Evolutionary conservation across 2,888 invertebrate genomes (phyloP).

Genomic region (Boloria selene): DNA sequence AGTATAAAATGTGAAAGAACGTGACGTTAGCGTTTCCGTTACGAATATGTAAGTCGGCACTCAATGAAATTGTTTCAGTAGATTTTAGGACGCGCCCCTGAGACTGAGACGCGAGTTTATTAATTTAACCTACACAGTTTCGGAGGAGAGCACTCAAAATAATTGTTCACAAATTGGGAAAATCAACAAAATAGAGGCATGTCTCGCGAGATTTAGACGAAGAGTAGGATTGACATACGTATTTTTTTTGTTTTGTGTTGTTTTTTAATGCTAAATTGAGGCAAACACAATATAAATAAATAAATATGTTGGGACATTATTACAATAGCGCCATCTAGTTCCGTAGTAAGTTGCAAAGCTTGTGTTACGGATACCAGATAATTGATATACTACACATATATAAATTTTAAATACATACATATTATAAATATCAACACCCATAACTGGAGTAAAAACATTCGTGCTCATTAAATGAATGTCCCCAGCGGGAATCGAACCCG

Average conservation of each 20-base stretch:
- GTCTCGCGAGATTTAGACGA: slow-evolving; percentile 29
- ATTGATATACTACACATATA: too few relatives aligned
- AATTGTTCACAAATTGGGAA: slow-evolving; percentile 54
- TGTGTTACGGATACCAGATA: too few relatives aligned
- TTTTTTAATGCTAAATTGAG: too few relatives aligned
- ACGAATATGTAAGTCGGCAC: slow-evolving; percentile 28
- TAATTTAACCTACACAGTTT: slow-evolving; percentile 44
- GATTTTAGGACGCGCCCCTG: slow-evolving; percentile 30
- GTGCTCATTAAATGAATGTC: too few relatives aligned
- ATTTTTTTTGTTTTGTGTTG: not conserved
- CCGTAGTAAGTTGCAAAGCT: too few relatives aligned
- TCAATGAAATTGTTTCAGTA: slow-evolving; percentile 28
- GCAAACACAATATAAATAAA: too few relatives aligned
- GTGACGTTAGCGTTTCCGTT: not conserved
- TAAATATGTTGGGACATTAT: too few relatives aligned
- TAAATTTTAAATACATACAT: too few relatives aligned
- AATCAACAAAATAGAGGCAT: slow-evolving; percentile 44
- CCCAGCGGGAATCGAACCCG: too few relatives aligned
- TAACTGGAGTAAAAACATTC: too few relatives aligned
- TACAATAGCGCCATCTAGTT: too few relatives aligned
- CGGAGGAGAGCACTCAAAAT: slow-evolving; percentile 48
- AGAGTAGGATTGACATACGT: not conserved
- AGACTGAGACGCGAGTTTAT: slow-evolving; percentile 42
- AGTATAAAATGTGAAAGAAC: not conserved
- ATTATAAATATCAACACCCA: too few relatives aligned